Conservation (phyloP, 2,113 vertebrate genomes). For the Ameiurus melas region DNA sequence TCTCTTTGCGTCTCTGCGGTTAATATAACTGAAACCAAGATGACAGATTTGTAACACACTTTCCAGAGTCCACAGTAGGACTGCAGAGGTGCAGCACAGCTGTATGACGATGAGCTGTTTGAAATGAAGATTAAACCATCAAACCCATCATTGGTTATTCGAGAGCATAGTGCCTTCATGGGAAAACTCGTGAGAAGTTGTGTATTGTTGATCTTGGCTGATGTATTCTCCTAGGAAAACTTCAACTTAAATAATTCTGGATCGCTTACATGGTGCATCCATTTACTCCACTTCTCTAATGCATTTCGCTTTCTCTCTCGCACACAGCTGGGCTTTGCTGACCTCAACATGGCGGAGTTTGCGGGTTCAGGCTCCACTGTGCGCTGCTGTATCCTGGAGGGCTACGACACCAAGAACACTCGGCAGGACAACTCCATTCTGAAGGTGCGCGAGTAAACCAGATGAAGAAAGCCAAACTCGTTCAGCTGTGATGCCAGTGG, state of each 20-base stretch:
- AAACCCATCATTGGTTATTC: constrained; percentile 2
- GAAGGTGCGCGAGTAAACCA: constrained; percentile 71
- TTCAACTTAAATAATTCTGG: neutral
- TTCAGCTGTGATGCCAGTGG: neutral
- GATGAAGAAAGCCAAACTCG: neutral
- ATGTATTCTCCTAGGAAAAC: neutral
- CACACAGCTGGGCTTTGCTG: constrained; percentile 91
- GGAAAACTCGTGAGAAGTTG: neutral
- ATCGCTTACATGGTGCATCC: neutral
- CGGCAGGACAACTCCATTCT: constrained; percentile 99
- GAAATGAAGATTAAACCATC: constrained; percentile 13
- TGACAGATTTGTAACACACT: neutral
- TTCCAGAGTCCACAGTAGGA: neutral
- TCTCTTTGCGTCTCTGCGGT: neutral
- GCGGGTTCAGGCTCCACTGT: constrained; percentile 93
- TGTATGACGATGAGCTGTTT: neutral
- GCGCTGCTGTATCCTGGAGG: constrained; percentile 95
- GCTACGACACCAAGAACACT: constrained; percentile 97
- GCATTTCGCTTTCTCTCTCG: neutral
- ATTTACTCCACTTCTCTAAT: neutral
- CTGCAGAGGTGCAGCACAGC: constrained; percentile 2
- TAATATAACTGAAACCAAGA: constrained; percentile 9
- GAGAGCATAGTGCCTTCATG: neutral
- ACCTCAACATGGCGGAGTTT: constrained; percentile 98
- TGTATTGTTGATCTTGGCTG: constrained; percentile 19